phyloP scores from a whole-genome alignment of 35 echinoderm and acorn worm species.

The Apostichopus japonicus region DNA sequence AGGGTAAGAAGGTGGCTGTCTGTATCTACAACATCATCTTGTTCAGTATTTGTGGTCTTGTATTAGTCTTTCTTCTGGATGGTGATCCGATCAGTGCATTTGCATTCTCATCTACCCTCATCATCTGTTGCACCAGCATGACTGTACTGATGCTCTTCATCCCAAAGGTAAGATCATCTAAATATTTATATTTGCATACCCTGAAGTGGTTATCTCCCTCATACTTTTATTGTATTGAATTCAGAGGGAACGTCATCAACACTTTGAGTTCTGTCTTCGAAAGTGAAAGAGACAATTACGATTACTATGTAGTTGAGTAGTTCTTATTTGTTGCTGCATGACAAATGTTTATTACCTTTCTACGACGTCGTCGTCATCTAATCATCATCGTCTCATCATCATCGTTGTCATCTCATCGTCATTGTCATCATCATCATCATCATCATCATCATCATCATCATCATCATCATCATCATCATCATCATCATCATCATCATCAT shows the following conservation, averaged over 20 bases:
- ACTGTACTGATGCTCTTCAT: background rate
- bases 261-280: too few species aligned
- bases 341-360: background rate
- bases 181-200: background rate
- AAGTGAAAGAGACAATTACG: too few species aligned
- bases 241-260: background rate
- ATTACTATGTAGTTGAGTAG: background rate
- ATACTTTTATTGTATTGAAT: background rate
- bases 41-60: slow-evolving; percentile 1
- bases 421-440: too few species aligned
- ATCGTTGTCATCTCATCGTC: too few species aligned
- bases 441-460: too few species aligned
- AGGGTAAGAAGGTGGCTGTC: background rate
- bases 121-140: slow-evolving; percentile 15
- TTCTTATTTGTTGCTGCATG: background rate
- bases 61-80: slow-evolving; percentile 4
- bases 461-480: too few species aligned
- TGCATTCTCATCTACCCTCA: background rate
- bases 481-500: too few species aligned
- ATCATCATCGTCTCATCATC: too few species aligned
- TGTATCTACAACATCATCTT: slow-evolving; percentile 15
- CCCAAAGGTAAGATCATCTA: slow-evolving; percentile 11
- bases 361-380: background rate
- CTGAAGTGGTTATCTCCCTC: background rate
- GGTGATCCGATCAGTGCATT: slow-evolving; percentile 1